Conservation (phyloP, 2,113 vertebrate species). For the Cichladusa arquata region DNA sequence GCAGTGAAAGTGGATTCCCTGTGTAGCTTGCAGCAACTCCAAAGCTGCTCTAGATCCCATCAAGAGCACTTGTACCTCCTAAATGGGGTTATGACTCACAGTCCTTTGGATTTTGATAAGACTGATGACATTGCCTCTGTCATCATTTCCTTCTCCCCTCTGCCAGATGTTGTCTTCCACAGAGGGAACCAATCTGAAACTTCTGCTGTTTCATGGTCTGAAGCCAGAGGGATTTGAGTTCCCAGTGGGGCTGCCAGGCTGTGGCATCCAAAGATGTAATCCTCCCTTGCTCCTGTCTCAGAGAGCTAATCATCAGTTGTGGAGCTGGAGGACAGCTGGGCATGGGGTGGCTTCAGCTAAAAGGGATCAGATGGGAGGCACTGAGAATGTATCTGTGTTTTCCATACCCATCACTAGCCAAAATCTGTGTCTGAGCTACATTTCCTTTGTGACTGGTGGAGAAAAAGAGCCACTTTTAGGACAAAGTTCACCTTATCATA, state of each 20-base stretch:
- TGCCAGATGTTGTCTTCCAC: neutral
- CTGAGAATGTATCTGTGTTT: accelerated
- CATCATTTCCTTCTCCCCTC: neutral
- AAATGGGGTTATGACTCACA: neutral
- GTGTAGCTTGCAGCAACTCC: neutral
- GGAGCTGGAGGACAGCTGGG: neutral
- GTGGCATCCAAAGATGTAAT: neutral
- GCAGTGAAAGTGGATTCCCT: neutral
- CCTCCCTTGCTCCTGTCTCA: neutral
- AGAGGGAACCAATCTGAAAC: neutral
- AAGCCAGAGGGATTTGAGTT: neutral
- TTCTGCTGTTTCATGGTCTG: neutral
- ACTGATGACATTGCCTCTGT: neutral
- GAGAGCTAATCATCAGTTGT: neutral
- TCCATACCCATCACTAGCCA: neutral
- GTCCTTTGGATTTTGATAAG: neutral
- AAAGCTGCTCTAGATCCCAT: neutral
- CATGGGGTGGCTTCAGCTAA: neutral
- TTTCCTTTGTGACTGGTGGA: neutral
- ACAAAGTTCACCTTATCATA: neutral
- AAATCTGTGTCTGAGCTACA: neutral
- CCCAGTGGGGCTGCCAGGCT: neutral
- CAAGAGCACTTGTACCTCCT: neutral
- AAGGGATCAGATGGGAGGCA: neutral
- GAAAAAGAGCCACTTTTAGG: neutral